Percentiles rank a stretch among this genome's conserved stretches.
phyloP scores from a whole-genome alignment of 2,888 invertebrate species.

The Sturmia bella region DNA sequence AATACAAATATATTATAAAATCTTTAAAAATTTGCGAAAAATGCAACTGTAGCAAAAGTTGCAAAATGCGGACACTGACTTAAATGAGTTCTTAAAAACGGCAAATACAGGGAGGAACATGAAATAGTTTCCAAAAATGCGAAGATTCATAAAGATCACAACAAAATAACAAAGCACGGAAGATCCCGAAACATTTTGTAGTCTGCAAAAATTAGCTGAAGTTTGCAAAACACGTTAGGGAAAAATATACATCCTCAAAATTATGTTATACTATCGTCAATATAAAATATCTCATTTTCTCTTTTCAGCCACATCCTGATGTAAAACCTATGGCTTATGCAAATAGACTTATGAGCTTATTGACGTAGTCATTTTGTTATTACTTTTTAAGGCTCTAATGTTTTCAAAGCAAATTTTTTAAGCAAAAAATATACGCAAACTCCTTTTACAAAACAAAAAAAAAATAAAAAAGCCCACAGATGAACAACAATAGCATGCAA shows the following conservation, averaged over 20 bases:
- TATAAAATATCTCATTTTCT: conserved; percentile 68
- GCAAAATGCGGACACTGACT: too few species aligned
- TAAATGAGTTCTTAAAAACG: too few species aligned
- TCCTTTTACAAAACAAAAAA: conserved; percentile 47
- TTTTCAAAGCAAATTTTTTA: conserved; percentile 60
- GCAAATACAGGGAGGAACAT: too few species aligned
- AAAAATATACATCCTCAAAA: not conserved
- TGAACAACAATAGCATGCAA: conserved; percentile 43
- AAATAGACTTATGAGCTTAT: conserved; percentile 89
- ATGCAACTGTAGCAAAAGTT: too few species aligned
- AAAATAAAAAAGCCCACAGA: not conserved
- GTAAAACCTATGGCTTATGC: conserved; percentile 99
- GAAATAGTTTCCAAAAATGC: too few species aligned
- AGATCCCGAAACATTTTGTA: too few species aligned
- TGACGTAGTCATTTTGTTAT: conserved; percentile 77
- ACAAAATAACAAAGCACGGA: too few species aligned
- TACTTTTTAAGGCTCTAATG: conserved; percentile 62
- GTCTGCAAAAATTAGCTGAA: too few species aligned
- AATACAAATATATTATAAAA: too few species aligned
- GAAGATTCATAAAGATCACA: too few species aligned
- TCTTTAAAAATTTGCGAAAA: too few species aligned
- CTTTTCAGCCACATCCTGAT: conserved; percentile 95
- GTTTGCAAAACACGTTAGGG: too few species aligned
- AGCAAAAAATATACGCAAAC: conserved; percentile 48
- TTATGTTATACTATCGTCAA: not conserved